These are phyloP conservation scores for Pseudomyrmex cubaensis DNA, from an alignment of 1,140 invertebrate genomes.

Conservation along the genomic window DNA sequence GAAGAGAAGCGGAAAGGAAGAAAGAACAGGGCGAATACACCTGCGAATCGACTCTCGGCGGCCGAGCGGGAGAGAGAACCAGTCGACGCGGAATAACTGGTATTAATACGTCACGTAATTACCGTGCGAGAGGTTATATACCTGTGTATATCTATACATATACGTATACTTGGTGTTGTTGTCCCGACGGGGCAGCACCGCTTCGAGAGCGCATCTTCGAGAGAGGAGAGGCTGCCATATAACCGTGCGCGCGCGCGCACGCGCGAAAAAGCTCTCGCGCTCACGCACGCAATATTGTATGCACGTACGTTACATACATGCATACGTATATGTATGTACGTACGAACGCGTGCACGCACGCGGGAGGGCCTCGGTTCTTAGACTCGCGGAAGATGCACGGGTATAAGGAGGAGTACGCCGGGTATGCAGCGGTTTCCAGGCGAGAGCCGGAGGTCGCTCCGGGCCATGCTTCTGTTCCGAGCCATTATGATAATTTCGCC, in stretches of 20 bases:
- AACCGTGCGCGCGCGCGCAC: slow-evolving; percentile 19
- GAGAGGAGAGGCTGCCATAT: neutral
- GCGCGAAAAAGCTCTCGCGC: slow-evolving; percentile 16
- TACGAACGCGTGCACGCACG: slow-evolving; percentile 3
- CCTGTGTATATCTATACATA: slow-evolving; percentile 65
- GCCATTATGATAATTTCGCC: slow-evolving; percentile 84
- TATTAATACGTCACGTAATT: slow-evolving; percentile 84
- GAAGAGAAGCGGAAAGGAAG: slow-evolving; percentile 39
- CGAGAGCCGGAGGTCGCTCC: slow-evolving; percentile 67
- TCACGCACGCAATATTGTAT: neutral
- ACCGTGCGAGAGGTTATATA: slow-evolving; percentile 78
- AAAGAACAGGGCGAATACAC: slow-evolving; percentile 79
- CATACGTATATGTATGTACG: neutral
- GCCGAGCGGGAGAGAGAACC: slow-evolving; percentile 73
- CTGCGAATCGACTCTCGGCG: slow-evolving; percentile 77
- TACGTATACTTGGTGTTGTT: slow-evolving; percentile 57
- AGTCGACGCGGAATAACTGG: slow-evolving; percentile 82
- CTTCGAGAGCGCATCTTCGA: slow-evolving; percentile 11
- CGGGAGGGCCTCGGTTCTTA: slow-evolving; percentile 24
- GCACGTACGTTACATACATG: neutral
- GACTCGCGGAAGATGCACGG: slow-evolving; percentile 61
- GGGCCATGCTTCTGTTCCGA: slow-evolving; percentile 83
- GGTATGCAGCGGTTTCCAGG: slow-evolving; percentile 61
- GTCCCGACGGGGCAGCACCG: slow-evolving; percentile 47
- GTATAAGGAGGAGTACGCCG: slow-evolving; percentile 37